Evolutionary conservation across 92 coral and sea anemone species (phyloP).

Genomic region (Pocillopora grandis): DNA sequence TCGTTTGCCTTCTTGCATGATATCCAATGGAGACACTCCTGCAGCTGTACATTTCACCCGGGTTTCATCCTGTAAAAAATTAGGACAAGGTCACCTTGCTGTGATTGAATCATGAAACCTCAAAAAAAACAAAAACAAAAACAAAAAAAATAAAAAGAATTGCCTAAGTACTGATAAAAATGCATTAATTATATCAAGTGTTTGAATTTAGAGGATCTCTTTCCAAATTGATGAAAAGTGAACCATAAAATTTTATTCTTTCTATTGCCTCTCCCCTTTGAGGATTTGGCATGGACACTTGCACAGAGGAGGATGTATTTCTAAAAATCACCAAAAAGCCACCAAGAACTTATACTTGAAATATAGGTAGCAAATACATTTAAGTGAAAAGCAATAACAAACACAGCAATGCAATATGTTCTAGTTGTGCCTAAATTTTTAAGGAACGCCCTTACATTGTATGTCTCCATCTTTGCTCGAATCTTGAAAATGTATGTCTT

Average conservation of each 20-base stretch:
- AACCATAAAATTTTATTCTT: too few species aligned
- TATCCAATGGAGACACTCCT: conserved; percentile 73
- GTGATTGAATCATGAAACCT: not conserved
- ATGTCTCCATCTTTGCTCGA: conserved; percentile 89
- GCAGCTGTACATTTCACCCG: conserved; percentile 83
- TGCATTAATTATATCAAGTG: too few species aligned
- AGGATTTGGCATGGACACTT: not conserved
- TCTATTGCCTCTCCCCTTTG: too few species aligned
- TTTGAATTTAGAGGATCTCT: too few species aligned
- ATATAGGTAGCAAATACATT: not conserved
- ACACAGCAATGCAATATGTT: not conserved
- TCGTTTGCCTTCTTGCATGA: conserved; percentile 77
- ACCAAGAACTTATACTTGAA: not conserved
- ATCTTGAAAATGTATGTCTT: conserved; percentile 75
- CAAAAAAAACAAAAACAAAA: not conserved
- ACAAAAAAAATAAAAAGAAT: not conserved
- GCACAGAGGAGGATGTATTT: not conserved
- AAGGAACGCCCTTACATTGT: conserved; percentile 64
- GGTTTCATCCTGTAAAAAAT: conserved; percentile 75
- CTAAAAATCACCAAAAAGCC: not conserved
- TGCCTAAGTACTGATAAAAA: not conserved
- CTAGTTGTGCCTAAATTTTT: not conserved
- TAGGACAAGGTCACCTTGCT: not conserved
- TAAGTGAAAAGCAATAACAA: not conserved
- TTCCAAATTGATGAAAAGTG: too few species aligned